These are phyloP conservation scores for Mesorhabditis belari DNA, from an alignment of 2,888 invertebrate genomes.

Conservation along the genomic window DNA sequence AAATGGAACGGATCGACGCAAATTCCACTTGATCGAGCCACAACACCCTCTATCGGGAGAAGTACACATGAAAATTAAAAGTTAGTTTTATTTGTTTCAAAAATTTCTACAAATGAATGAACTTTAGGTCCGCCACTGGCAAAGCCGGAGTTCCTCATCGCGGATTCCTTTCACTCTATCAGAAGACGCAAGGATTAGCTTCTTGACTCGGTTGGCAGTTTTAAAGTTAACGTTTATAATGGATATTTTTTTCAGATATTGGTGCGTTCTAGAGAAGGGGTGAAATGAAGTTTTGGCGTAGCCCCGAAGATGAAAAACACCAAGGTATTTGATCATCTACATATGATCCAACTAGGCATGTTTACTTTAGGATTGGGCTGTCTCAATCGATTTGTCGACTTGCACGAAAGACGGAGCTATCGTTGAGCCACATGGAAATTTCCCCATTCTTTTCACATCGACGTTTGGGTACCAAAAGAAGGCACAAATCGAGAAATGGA, in stretches of 20 bases:
- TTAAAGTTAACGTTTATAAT: no score
- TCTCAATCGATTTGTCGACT: constrained; percentile 9
- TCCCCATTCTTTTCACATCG: constrained; percentile 34
- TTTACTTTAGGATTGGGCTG: constrained; percentile 5
- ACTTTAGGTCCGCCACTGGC: constrained; percentile 16
- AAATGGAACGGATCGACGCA: constrained; percentile 71
- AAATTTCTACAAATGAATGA: not conserved
- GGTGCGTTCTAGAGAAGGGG: constrained; percentile 79
- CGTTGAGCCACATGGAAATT: constrained; percentile 4
- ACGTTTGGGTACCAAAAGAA: constrained; percentile 34
- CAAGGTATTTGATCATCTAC: constrained; percentile 4
- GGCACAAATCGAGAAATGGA: not conserved
- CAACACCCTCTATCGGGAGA: constrained; percentile 79
- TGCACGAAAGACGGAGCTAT: constrained; percentile 5
- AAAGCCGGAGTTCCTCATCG: constrained; percentile 18
- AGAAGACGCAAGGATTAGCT: constrained; percentile 80
- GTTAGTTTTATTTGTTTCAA: constrained; percentile 1
- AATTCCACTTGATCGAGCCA: constrained; percentile 59
- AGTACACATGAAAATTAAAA: constrained; percentile 69
- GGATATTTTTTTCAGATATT: constrained; percentile 59
- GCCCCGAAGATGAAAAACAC: constrained; percentile 88
- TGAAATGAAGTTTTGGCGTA: constrained; percentile 82
- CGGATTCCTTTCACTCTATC: constrained; percentile 74
- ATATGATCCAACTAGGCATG: no score
- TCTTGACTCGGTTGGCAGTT: constrained; percentile 76